Evolutionary conservation across 1,140 invertebrate species (phyloP).

Genomic region (Drosophila virilis): DNA sequence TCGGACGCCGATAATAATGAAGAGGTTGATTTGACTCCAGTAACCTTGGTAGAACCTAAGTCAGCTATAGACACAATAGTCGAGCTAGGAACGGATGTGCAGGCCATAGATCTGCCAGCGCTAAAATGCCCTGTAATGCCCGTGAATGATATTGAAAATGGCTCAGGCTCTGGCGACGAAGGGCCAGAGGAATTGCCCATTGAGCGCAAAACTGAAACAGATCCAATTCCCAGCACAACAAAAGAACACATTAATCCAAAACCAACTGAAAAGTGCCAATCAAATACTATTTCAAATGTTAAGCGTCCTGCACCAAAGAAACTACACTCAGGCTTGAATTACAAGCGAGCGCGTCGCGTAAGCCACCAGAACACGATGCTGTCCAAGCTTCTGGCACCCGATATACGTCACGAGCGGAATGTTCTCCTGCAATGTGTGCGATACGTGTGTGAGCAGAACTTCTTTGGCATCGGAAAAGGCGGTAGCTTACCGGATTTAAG

Average conservation of each 20-base stretch:
- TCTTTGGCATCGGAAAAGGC: slow-evolving; percentile 85
- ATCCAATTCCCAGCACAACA: neutral
- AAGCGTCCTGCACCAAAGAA: slow-evolving; percentile 25
- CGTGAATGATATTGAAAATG: neutral
- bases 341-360: slow-evolving; percentile 73
- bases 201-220: slow-evolving; percentile 34
- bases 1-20: neutral
- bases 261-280: neutral
- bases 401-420: slow-evolving; percentile 90
- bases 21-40: neutral
- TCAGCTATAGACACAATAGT: too few relatives aligned
- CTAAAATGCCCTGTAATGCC: neutral
- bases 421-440: slow-evolving; percentile 90
- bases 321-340: slow-evolving; percentile 69
- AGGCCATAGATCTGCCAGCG: neutral
- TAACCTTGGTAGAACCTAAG: neutral
- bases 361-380: slow-evolving; percentile 85
- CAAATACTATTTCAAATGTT: neutral
- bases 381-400: slow-evolving; percentile 86
- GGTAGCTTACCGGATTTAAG: neutral
- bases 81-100: neutral
- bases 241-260: neutral
- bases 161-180: slow-evolving; percentile 4
- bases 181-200: slow-evolving; percentile 70
- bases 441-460: slow-evolving; percentile 89